Percentiles rank a stretch among this genome's conserved stretches.
Conservation (phyloP, 2,888 invertebrate genomes). For the Rambutsinella grinnellia region DNA sequence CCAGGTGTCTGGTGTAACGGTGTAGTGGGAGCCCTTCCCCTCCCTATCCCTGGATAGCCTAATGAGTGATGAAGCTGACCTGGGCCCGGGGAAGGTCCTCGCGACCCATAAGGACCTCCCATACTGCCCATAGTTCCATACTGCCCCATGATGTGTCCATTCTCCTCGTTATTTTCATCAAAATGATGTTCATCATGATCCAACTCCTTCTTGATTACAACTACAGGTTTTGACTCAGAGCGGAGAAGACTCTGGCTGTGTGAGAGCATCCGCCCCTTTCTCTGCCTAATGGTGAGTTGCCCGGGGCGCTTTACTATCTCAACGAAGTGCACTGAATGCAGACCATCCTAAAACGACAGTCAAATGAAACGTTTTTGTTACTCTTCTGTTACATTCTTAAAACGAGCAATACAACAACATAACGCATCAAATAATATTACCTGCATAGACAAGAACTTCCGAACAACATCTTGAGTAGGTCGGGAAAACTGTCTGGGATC, state of each 20-base stretch:
- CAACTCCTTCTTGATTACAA: slow-evolving; percentile 87
- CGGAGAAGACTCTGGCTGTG: slow-evolving; percentile 47
- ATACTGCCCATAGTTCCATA: slow-evolving; percentile 53
- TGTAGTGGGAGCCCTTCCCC: slow-evolving; percentile 49
- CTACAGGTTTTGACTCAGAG: slow-evolving; percentile 76
- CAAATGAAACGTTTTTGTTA: too few relatives aligned
- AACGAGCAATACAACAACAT: too few relatives aligned
- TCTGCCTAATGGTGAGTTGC: slow-evolving; percentile 92
- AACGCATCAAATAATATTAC: too few relatives aligned
- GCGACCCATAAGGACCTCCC: slow-evolving; percentile 45
- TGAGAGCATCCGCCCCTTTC: slow-evolving; percentile 64
- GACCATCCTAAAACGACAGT: slow-evolving; percentile 76
- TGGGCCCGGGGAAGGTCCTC: slow-evolving; percentile 43
- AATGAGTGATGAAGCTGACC: slow-evolving; percentile 51
- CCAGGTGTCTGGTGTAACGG: slow-evolving; percentile 52
- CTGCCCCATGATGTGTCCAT: slow-evolving; percentile 69
- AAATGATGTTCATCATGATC: slow-evolving; percentile 79
- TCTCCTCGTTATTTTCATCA: slow-evolving; percentile 67
- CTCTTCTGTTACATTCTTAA: too few relatives aligned
- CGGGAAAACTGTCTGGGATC: slow-evolving; percentile 90
- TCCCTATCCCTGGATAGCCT: slow-evolving; percentile 52
- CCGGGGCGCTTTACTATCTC: slow-evolving; percentile 99
- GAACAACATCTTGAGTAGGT: slow-evolving; percentile 87
- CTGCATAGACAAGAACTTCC: slow-evolving; percentile 86
- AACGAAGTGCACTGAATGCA: slow-evolving; percentile 89